Conservation (phyloP, 1,140 invertebrate species). For the Megalonaias nervosa region DNA sequence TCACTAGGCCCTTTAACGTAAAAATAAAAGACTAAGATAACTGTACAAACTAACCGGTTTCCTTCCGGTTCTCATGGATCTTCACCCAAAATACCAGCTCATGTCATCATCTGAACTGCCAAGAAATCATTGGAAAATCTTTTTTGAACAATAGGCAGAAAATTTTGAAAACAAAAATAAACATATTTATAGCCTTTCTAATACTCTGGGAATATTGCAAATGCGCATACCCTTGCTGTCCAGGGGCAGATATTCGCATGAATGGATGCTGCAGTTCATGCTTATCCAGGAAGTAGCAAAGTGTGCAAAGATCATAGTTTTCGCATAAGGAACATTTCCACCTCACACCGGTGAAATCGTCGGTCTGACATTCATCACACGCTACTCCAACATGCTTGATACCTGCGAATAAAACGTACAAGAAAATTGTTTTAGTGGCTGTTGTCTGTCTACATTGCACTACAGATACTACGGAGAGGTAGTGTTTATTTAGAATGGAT, state of each 20-base stretch:
- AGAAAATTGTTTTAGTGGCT: neutral
- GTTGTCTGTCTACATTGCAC: no score
- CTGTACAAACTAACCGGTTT: no score
- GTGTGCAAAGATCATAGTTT: slow-evolving; percentile 48
- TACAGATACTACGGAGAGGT: no score
- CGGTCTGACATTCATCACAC: slow-evolving; percentile 46
- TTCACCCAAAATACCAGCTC: no score
- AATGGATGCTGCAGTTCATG: slow-evolving; percentile 51
- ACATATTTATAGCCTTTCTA: neutral
- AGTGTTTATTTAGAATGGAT: no score
- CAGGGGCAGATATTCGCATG: slow-evolving; percentile 35
- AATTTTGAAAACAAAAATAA: neutral
- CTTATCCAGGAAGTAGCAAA: slow-evolving; percentile 48
- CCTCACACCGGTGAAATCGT: slow-evolving; percentile 40
- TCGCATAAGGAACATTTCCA: slow-evolving; percentile 55
- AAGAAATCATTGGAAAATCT: no score
- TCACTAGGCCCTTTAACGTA: no score
- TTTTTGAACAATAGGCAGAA: no score
- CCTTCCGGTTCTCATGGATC: no score
- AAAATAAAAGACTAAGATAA: no score
- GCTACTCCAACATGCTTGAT: slow-evolving; percentile 38
- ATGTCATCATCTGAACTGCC: no score
- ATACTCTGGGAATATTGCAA: neutral
- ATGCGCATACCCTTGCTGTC: slow-evolving; percentile 15
- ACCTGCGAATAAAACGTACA: slow-evolving; percentile 34